Conservation (phyloP, 1,140 invertebrate species). For the Ganaspis sp. region DNA sequence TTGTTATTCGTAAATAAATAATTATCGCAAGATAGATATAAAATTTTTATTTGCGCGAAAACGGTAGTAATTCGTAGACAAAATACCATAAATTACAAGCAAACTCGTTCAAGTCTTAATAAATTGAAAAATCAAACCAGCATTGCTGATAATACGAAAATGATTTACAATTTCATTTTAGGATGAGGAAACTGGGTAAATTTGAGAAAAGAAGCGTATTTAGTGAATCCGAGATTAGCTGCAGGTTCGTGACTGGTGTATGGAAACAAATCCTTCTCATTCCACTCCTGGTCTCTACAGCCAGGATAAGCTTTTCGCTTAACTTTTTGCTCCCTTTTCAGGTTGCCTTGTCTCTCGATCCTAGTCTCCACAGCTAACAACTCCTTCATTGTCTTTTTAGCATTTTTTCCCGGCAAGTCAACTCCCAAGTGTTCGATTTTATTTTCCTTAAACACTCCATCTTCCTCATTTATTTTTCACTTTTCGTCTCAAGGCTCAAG, state of each 20-base stretch:
- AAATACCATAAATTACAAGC: neutral
- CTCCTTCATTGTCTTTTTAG: neutral
- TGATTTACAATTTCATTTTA: slow-evolving; percentile 7
- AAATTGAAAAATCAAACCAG: slow-evolving; percentile 18
- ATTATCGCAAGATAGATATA: too few relatives aligned
- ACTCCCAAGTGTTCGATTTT: slow-evolving; percentile 45
- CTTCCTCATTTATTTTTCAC: neutral
- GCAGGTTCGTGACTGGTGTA: neutral
- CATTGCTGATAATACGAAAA: neutral
- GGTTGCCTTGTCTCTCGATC: neutral
- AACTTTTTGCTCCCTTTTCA: neutral
- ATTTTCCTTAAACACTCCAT: slow-evolving; percentile 52
- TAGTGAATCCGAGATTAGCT: slow-evolving; percentile 15
- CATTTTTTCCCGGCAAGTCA: neutral
- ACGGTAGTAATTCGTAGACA: too few relatives aligned
- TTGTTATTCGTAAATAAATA: too few relatives aligned
- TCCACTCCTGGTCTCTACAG: neutral
- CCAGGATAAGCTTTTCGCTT: slow-evolving; percentile 11
- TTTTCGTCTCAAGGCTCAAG: slow-evolving; percentile 32
- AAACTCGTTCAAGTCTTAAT: neutral
- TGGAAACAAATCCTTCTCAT: neutral
- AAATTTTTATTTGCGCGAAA: too few relatives aligned
- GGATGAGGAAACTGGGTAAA: neutral
- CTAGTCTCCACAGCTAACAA: neutral
- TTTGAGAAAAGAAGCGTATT: neutral